phyloP scores from a whole-genome alignment of 2,888 invertebrate genomes.

The Eupithecia subfuscata region DNA sequence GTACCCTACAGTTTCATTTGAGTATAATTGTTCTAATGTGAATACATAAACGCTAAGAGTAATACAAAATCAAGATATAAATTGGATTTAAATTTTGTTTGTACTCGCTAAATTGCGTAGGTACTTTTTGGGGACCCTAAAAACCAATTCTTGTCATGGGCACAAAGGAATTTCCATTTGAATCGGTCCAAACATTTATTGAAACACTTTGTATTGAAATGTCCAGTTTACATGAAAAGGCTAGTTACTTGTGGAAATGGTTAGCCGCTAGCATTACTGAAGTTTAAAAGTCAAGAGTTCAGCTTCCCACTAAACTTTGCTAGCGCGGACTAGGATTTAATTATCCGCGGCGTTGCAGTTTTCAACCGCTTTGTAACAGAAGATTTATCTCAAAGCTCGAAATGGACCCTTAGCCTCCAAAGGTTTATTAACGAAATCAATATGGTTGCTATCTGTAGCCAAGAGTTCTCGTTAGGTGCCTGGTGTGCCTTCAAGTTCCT shows the following conservation, averaged over 20 bases:
- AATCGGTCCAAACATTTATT: neutral
- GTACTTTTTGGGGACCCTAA: neutral
- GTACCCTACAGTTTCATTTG: too few species aligned
- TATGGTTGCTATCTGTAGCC: neutral
- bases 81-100: neutral
- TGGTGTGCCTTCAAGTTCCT: neutral
- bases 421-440: too few species aligned
- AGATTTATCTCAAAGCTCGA: neutral
- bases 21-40: too few species aligned
- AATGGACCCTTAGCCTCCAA: neutral
- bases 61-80: too few species aligned
- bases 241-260: neutral
- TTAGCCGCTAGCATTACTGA: slow-evolving; percentile 2
- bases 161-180: too few species aligned
- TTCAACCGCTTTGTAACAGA: neutral
- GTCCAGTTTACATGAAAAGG: neutral
- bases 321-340: neutral
- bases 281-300: slow-evolving; percentile 7
- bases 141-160: neutral
- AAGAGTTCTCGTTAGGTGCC: neutral
- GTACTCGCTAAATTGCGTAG: too few species aligned
- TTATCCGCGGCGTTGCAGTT: slow-evolving; percentile 2
- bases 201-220: neutral
- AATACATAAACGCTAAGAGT: too few species aligned
- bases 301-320: slow-evolving; percentile 1